Evolutionary conservation across 1,140 invertebrate species (phyloP), one percentile per base, ranked within the genome.

Genomic region (Mya arenaria): DNA sequence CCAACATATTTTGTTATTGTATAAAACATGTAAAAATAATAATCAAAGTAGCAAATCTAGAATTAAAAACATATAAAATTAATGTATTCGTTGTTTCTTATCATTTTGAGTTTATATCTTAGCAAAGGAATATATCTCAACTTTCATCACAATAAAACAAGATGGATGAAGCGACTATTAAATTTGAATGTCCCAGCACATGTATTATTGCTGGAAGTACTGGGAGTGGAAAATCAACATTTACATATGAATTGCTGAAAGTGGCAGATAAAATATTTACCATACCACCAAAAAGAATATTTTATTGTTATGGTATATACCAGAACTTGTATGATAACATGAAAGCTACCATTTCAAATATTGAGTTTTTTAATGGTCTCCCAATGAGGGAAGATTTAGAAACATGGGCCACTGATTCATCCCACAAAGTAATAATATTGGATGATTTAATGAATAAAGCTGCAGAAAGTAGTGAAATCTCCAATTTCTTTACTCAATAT

Each of bases 281-380:
- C 17, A 39, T 32, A 37, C 2, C 34, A 15, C 58, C 72, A 1
- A 41, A 41, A 58, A 74, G 15, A 23, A 74, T 74, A 41, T 44
- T 62, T 23, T 74, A 74, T 30, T 74, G 72, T 37, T 74, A 62
- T 44, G 30, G 32, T 6, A 44, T 62, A 1, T 62, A 62, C 44
- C 72, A 74, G 44, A 15, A 5, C 5, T 23, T 62, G 32, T 74
- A 23, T 74, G 55, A 62, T 28, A 25, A 41, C n/a, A 74, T 74
- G 72, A 74, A 74, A 28, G 1, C 39, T 19, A 0, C 23, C 4
- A 28, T 74, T 10, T 1, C 32, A 28, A 62, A 62, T 39, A 62
- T 74, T 62, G 37, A 37, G 32, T 74, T 60, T 74, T 60, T 62
- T 23, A 19, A 74, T 19, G 72, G 72, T 34, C 34, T 74, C 25